Conservation (phyloP, 2,113 vertebrate species). For the Hippocampus barbouri region DNA sequence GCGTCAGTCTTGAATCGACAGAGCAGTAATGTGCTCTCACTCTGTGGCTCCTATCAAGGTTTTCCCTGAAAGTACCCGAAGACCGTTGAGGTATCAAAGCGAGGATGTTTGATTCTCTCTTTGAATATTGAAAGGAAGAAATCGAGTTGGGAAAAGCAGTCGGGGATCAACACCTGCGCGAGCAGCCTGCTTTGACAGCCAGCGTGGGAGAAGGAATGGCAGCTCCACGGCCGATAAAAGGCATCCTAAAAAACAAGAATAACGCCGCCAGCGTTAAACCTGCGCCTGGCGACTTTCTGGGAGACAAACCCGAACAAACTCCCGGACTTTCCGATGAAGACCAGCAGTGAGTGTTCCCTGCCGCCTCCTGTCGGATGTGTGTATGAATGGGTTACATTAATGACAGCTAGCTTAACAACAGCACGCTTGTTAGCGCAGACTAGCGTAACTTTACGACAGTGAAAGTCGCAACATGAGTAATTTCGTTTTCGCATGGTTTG, state of each 20-base stretch:
- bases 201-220: constrained; percentile 70
- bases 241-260: constrained; percentile 77
- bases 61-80: constrained; percentile 7
- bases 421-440: constrained; percentile 30
- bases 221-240: constrained; percentile 76
- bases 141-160: neutral
- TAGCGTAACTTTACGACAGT: constrained; percentile 2
- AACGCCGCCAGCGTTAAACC: constrained; percentile 48
- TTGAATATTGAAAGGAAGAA: constrained; percentile 8
- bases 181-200: constrained; percentile 32
- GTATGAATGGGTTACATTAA: constrained; percentile 11
- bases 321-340: constrained; percentile 67
- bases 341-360: constrained; percentile 67
- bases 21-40: constrained; percentile 23
- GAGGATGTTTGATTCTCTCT: neutral
- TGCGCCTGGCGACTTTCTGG: constrained; percentile 45
- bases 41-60: neutral
- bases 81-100: constrained; percentile 34
- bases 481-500: neutral
- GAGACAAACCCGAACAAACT: constrained; percentile 57
- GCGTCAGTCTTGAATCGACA: constrained; percentile 16
- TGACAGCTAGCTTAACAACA: constrained; percentile 32
- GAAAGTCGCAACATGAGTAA: neutral
- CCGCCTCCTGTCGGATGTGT: neutral
- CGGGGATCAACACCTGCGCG: constrained; percentile 12